Evolutionary conservation across 2,113 vertebrate species (phyloP).

Genomic region (Muscicapa adusta): DNA sequence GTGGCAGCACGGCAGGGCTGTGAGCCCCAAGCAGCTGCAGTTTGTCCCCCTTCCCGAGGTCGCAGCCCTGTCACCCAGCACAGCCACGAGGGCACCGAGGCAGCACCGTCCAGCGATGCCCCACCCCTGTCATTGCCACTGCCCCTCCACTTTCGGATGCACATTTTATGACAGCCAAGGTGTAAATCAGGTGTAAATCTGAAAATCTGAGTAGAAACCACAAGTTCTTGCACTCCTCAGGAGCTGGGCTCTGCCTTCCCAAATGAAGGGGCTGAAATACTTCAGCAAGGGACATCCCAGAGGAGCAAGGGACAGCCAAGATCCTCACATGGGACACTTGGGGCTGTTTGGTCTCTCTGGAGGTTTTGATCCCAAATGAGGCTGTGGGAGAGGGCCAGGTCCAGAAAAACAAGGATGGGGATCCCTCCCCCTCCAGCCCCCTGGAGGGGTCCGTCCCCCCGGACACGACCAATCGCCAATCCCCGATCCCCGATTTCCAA

Average conservation of each 20-base stretch:
- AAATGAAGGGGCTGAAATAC: accelerated
- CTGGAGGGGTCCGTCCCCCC: accelerated
- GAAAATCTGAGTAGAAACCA: background rate
- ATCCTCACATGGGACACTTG: background rate
- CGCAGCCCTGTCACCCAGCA: background rate
- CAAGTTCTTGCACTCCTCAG: too few relatives aligned
- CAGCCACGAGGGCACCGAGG: accelerated
- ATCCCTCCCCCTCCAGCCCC: accelerated
- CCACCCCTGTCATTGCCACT: accelerated
- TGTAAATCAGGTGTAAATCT: background rate
- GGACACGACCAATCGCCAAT: accelerated
- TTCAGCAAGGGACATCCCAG: background rate
- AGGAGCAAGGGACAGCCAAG: background rate
- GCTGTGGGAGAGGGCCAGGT: accelerated
- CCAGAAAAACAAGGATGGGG: background rate
- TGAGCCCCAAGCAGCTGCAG: background rate
- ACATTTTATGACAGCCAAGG: background rate
- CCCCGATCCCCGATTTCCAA: background rate
- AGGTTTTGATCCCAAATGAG: background rate
- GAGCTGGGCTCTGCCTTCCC: background rate
- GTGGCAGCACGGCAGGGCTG: background rate
- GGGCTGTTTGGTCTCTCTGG: background rate
- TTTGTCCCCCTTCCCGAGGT: background rate
- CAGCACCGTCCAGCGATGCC: accelerated
- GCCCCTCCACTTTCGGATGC: background rate